Percentiles rank a stretch among this genome's conserved stretches.
phyloP scores from a whole-genome alignment of 2,888 invertebrate species.

The Athetis lepigone region DNA sequence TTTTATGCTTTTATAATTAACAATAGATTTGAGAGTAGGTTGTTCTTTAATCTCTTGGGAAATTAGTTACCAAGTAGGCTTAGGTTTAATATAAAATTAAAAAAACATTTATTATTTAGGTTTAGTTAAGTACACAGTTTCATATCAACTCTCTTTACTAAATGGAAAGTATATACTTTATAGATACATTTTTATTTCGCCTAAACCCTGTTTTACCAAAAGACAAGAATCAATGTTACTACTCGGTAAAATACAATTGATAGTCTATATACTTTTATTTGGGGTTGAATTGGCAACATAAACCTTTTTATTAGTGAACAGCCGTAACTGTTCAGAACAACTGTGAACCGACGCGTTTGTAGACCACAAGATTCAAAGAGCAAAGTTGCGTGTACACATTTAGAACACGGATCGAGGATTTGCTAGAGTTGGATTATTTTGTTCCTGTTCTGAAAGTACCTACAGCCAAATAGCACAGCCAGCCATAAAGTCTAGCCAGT shows the following conservation, averaged over 20 bases:
- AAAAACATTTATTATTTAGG: constrained; percentile 6
- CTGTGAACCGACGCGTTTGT: constrained; percentile 9
- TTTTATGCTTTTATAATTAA: not conserved
- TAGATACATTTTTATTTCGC: not conserved
- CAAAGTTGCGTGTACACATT: not conserved
- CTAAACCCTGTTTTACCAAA: not conserved
- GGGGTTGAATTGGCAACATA: constrained; percentile 23
- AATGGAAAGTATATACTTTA: not conserved
- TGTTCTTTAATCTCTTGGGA: constrained; percentile 15
- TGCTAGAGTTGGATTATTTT: not conserved
- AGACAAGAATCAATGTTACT: not conserved
- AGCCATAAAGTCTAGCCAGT: constrained; percentile 4
- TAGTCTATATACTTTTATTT: constrained; percentile 22
- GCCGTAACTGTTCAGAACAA: constrained; percentile 25
- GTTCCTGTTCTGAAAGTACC: not conserved
- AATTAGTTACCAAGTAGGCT: constrained; percentile 10
- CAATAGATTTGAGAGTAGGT: not conserved
- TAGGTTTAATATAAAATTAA: not conserved
- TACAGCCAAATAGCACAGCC: not conserved
- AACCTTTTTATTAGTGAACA: constrained; percentile 27
- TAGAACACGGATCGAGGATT: not conserved
- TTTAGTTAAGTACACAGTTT: constrained; percentile 5
- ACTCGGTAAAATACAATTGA: constrained; percentile 17
- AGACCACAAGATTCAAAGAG: constrained; percentile 8
- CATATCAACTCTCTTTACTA: too few species aligned